Conservation (phyloP, 2,113 vertebrate species). For the Myotis davidii region DNA sequence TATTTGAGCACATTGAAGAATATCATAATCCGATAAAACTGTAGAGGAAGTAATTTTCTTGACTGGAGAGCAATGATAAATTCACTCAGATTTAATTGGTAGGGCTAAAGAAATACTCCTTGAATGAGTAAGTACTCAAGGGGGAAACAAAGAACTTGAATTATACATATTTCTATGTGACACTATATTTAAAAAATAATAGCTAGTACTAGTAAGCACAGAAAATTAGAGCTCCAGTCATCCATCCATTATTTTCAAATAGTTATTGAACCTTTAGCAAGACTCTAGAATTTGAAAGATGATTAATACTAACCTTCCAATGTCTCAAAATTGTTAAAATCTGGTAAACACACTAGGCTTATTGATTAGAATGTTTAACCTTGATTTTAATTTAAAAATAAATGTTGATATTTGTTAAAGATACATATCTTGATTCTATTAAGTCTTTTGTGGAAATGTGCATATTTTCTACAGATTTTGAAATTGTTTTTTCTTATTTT, state of each 20-base stretch:
- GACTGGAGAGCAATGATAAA: conserved; percentile 42
- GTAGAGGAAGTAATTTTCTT: conserved; percentile 63
- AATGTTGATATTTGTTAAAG: not conserved
- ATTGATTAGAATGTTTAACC: not conserved
- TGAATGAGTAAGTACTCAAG: not conserved
- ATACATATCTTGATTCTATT: not conserved
- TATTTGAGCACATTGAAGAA: conserved; percentile 45
- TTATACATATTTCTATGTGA: not conserved
- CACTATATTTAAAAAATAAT: not conserved
- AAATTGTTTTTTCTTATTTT: not conserved
- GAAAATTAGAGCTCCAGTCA: not conserved
- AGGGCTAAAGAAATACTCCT: not conserved
- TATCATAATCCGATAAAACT: conserved; percentile 56
- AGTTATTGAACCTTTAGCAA: not conserved
- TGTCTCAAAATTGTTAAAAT: not conserved
- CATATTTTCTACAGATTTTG: not conserved
- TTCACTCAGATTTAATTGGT: conserved; percentile 32
- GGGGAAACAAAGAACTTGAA: not conserved
- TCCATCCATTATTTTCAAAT: not conserved
- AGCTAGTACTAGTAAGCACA: not conserved
- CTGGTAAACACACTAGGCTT: not conserved
- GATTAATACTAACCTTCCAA: not conserved
- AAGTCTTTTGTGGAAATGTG: not conserved
- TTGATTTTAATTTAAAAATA: not conserved
- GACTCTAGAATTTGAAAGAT: not conserved